These are phyloP conservation scores for Chelonia mydas DNA, from an alignment of 2,797 vertebrate species.

Conservation along the genomic window DNA sequence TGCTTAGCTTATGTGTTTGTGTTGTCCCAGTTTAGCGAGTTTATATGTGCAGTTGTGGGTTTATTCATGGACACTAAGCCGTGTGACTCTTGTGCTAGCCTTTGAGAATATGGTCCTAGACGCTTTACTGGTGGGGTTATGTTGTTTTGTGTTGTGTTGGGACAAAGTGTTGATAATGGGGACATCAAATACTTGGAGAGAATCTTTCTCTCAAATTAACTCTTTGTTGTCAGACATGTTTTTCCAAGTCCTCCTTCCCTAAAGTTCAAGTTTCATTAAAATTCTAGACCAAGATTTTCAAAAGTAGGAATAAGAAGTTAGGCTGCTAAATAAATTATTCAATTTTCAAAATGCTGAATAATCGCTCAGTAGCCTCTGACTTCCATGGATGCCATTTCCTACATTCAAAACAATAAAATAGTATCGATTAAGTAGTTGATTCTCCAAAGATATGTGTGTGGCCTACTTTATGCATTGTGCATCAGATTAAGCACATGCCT, in stretches of 20 bases:
- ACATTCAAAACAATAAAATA: not conserved
- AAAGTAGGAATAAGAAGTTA: not conserved
- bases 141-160: not conserved
- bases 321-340: not conserved
- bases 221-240: not conserved
- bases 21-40: not conserved
- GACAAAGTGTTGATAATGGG: not conserved
- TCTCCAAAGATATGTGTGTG: not conserved
- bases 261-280: not conserved
- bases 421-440: not conserved
- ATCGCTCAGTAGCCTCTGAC: not conserved
- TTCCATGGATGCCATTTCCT: not conserved
- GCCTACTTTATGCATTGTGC: not conserved
- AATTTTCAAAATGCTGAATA: not conserved
- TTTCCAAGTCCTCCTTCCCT: not conserved
- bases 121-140: not conserved
- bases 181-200: not conserved
- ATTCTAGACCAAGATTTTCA: not conserved
- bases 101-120: not conserved
- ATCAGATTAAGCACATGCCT: not conserved
- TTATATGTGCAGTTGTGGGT: not conserved
- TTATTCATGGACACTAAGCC: not conserved
- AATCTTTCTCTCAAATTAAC: not conserved
- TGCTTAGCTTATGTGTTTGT: not conserved
- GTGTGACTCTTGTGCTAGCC: not conserved